Evolutionary conservation across 2,888 invertebrate species (phyloP).

Genomic region (Drosophila colorata): DNA sequence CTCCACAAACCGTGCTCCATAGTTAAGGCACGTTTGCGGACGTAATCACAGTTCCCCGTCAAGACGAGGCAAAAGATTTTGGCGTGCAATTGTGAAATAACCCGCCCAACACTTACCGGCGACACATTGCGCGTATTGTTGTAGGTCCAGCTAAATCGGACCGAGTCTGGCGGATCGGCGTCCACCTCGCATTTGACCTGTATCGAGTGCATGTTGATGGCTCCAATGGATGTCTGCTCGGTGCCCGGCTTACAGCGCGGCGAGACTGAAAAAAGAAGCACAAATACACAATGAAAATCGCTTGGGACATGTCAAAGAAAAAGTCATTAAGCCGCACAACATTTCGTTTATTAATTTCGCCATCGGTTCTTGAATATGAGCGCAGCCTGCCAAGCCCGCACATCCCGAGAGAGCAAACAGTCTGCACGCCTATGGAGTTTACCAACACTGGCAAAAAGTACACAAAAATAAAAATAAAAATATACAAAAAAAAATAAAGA

Average conservation of each 20-base stretch:
- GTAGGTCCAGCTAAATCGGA: slow-evolving; percentile 94
- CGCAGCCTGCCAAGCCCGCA: background rate
- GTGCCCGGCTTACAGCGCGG: slow-evolving; percentile 91
- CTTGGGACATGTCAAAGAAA: slow-evolving; percentile 16
- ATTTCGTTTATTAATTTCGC: slow-evolving; percentile 26
- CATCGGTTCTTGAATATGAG: slow-evolving; percentile 32
- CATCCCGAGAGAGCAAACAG: slow-evolving; percentile 23
- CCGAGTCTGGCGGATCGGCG: slow-evolving; percentile 90
- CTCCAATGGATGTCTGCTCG: slow-evolving; percentile 90
- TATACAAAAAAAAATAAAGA: slow-evolving; percentile 15
- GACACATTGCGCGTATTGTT: slow-evolving; percentile 92
- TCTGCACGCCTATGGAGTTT: slow-evolving; percentile 38
- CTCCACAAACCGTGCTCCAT: slow-evolving; percentile 2
- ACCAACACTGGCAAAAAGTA: slow-evolving; percentile 21
- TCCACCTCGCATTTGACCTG: slow-evolving; percentile 93
- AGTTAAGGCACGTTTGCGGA: slow-evolving; percentile 19
- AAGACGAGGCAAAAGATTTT: background rate
- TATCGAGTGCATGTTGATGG: slow-evolving; percentile 90
- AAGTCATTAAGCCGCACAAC: slow-evolving; percentile 44
- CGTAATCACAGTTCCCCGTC: slow-evolving; percentile 38
- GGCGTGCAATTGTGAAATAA: slow-evolving; percentile 8
- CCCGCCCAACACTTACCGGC: slow-evolving; percentile 86
- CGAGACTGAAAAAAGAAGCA: slow-evolving; percentile 87
- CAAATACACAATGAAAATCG: slow-evolving; percentile 12
- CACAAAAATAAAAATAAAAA: slow-evolving; percentile 26